Percentiles rank a stretch among this genome's conserved stretches.
These are phyloP conservation scores for Xenops minutus DNA, from an alignment of 2,797 vertebrate genomes.

Conservation along the genomic window DNA sequence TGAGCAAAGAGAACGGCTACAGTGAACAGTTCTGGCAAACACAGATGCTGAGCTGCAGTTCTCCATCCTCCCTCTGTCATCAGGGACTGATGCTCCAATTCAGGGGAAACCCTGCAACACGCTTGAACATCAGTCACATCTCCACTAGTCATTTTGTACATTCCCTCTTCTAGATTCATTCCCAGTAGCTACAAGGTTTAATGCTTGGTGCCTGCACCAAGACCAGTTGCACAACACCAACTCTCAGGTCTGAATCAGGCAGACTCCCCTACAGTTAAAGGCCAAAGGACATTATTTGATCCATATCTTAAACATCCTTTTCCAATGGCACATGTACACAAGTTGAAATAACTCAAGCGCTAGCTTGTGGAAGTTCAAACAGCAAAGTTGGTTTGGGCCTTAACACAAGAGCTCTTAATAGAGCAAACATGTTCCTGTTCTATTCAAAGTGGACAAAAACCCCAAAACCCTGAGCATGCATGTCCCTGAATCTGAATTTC, in stretches of 20 bases:
- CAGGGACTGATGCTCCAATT: neutral
- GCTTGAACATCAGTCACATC: neutral
- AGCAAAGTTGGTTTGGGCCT: neutral
- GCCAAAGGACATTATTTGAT: neutral
- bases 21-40: neutral
- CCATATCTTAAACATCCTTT: neutral
- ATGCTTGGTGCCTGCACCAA: neutral
- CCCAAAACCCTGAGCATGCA: rapidly evolving
- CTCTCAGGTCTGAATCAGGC: neutral
- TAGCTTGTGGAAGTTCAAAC: neutral
- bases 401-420: neutral
- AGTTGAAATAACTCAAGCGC: neutral
- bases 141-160: neutral
- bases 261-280: neutral
- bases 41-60: neutral
- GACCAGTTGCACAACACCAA: neutral
- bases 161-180: neutral
- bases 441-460: neutral
- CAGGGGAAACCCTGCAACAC: neutral
- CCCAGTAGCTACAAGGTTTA: neutral
- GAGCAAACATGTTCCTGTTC: neutral
- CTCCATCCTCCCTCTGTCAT: neutral
- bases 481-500: neutral
- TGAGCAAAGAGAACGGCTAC: neutral
- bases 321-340: neutral